Base-by-base conservation (phyloP, 2,113 vertebrate genomes). In the Vidua macroura region DNA sequence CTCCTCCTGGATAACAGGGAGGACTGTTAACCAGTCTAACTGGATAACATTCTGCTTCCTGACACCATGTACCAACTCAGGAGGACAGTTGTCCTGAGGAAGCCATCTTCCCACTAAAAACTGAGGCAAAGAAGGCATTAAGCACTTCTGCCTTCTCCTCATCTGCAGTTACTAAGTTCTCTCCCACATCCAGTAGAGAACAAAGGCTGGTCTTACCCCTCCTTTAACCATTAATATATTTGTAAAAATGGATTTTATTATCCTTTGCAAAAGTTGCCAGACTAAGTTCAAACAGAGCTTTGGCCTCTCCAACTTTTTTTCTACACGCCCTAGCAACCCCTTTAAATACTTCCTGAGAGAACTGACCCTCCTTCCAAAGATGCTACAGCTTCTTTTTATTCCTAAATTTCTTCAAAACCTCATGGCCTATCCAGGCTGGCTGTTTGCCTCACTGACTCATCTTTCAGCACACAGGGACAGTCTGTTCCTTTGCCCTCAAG, bases 391-490 rank as follows among this genome's bases (percentile, higher is more conserved):
- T 51, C 8, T n/a, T 77, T 33, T 77, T 51, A n/a, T 25, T 52
- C 17, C 28, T 16, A 33, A n/a, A 1, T 51, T 51, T 17, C 46
- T 33, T 16, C 24, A 15, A 63, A 77, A 63, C 10, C 17, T 51
- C 4, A 2, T 33, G 41, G 13, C 8, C 30, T 23, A 41, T 41
- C 5, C 17, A n/a, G 5, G 13, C 13, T 63, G 35, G 37, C 63
- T 0, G 1, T 51, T 51, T 41, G 5, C 17, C 58, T 77, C 0
- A 0, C 20, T 2, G 2, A 21, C 10, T 21, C 30, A n/a, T 41
- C 18, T 31, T 60, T 60, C 0, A 0, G 56, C 21, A 25, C 20
- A 14, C 12, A 60, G n/a, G 9, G n/a, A 24, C 9, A 31, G 30
- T n/a, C 28, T 41, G 13, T 13, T 77, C 35, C 17, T 41, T 13